Percentiles rank a stretch among this genome's conserved stretches.
phyloP scores from a whole-genome alignment of 64 coral and sea anemone species.

The Cladopsammia gracilis region DNA sequence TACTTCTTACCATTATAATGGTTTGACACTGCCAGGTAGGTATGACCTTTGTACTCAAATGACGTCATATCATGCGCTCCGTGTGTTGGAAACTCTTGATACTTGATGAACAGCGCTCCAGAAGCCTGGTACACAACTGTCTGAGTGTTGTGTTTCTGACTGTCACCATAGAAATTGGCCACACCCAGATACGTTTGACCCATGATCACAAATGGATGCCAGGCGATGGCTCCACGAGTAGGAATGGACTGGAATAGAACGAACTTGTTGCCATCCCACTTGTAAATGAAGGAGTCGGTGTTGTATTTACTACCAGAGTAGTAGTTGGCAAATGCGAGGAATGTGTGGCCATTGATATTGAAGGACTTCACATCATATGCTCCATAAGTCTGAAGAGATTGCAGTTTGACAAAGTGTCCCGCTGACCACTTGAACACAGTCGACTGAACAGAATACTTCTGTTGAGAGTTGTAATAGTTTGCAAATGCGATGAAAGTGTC shows the following conservation, averaged over 20 bases:
- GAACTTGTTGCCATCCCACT: conserved; percentile 43
- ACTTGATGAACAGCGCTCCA: conserved; percentile 64
- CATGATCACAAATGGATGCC: conserved; percentile 52
- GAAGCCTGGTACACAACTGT: conserved; percentile 66
- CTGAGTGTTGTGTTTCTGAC: not conserved
- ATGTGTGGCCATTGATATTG: conserved; percentile 68
- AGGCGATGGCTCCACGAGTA: conserved; percentile 39
- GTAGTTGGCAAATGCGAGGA: conserved; percentile 32
- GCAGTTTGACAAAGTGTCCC: conserved; percentile 33
- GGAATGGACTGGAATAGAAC: conserved; percentile 51
- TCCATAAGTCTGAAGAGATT: conserved; percentile 36
- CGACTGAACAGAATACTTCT: not conserved
- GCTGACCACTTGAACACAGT: conserved; percentile 14
- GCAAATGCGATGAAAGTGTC: conserved; percentile 11
- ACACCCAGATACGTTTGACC: conserved; percentile 58
- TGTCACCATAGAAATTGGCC: not conserved
- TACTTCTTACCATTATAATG: conserved; percentile 41
- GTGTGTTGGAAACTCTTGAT: conserved; percentile 59
- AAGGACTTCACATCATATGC: conserved; percentile 27
- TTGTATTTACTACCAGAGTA: conserved; percentile 40
- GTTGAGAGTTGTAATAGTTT: not conserved
- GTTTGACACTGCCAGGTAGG: conserved; percentile 54
- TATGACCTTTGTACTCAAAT: conserved; percentile 72
- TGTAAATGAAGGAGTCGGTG: conserved; percentile 43
- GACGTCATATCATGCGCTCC: conserved; percentile 46